Conservation (phyloP, 1,140 invertebrate genomes). For the Drosophila ironensis region DNA sequence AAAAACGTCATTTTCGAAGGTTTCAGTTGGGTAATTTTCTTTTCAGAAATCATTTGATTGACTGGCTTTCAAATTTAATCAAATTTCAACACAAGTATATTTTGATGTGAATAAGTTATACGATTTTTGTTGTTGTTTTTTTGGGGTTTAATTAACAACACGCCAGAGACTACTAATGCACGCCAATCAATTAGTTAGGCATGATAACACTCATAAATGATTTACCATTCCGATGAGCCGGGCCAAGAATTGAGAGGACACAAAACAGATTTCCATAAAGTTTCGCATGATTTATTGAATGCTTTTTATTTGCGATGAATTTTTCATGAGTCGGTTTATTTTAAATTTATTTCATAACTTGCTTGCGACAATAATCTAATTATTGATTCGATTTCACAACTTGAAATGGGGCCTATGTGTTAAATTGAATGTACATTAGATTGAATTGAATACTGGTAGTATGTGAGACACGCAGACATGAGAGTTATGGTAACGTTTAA, state of each 20-base stretch:
- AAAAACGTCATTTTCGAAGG: too few relatives aligned
- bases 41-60: neutral
- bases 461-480: slow-evolving; percentile 39
- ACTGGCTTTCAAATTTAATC: neutral
- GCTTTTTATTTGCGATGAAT: slow-evolving; percentile 34
- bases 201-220: slow-evolving; percentile 29
- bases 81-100: too few relatives aligned
- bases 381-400: slow-evolving; percentile 76
- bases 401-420: slow-evolving; percentile 45
- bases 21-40: too few relatives aligned
- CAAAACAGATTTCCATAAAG: slow-evolving; percentile 32
- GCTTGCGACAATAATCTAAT: slow-evolving; percentile 68
- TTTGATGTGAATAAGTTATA: too few relatives aligned
- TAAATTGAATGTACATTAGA: slow-evolving; percentile 39
- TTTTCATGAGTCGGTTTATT: slow-evolving; percentile 24
- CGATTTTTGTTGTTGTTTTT: neutral
- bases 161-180: slow-evolving; percentile 31
- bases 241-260: neutral
- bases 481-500: slow-evolving; percentile 52
- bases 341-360: slow-evolving; percentile 42
- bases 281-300: slow-evolving; percentile 46
- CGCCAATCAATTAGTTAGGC: slow-evolving; percentile 24
- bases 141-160: slow-evolving; percentile 18
- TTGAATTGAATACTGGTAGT: slow-evolving; percentile 32
- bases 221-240: slow-evolving; percentile 20